phyloP scores from a whole-genome alignment of 2,888 invertebrate genomes.

The Mythimna ferrago region DNA sequence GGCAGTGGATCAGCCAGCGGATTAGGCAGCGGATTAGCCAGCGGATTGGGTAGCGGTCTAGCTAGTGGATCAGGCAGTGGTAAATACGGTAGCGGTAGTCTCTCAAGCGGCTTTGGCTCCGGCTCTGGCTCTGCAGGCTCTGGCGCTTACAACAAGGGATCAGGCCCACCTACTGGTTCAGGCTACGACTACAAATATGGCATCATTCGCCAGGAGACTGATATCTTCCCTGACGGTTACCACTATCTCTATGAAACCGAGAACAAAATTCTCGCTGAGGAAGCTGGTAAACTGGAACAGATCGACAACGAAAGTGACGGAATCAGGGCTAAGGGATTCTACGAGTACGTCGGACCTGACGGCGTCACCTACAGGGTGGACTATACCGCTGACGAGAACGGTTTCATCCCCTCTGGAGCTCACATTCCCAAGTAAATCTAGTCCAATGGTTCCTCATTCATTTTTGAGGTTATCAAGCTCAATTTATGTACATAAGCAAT shows the following conservation, averaged over 20 bases:
- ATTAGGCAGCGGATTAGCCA: background rate
- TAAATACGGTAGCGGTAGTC: conserved; percentile 3
- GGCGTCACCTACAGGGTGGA: conserved; percentile 87
- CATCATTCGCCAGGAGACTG: conserved; percentile 84
- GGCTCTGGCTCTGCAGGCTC: conserved; percentile 37
- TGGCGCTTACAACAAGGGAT: conserved; percentile 45
- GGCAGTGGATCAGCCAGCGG: conserved; percentile 15
- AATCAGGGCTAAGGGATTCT: conserved; percentile 84
- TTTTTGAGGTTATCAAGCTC: conserved; percentile 12
- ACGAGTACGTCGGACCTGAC: conserved; percentile 84
- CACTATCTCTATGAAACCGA: conserved; percentile 88
- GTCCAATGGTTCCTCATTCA: conserved; percentile 50
- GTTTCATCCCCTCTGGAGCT: conserved; percentile 80
- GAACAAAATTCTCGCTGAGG: conserved; percentile 87
- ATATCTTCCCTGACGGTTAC: conserved; percentile 82
- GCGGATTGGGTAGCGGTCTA: conserved; percentile 2
- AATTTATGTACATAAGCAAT: conserved; percentile 12
- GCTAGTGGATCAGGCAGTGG: conserved; percentile 18
- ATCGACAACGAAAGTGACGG: conserved; percentile 77
- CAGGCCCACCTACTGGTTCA: conserved; percentile 30
- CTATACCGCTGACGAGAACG: conserved; percentile 87
- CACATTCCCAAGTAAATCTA: conserved; percentile 80
- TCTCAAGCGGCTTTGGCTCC: conserved; percentile 11
- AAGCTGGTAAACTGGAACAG: conserved; percentile 82
- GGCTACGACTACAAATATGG: conserved; percentile 83